A percentile compares a stretch with the other conserved stretches of the same genome.
Conservation (phyloP, 2,888 invertebrate species). For the Coleophora deauratella region DNA sequence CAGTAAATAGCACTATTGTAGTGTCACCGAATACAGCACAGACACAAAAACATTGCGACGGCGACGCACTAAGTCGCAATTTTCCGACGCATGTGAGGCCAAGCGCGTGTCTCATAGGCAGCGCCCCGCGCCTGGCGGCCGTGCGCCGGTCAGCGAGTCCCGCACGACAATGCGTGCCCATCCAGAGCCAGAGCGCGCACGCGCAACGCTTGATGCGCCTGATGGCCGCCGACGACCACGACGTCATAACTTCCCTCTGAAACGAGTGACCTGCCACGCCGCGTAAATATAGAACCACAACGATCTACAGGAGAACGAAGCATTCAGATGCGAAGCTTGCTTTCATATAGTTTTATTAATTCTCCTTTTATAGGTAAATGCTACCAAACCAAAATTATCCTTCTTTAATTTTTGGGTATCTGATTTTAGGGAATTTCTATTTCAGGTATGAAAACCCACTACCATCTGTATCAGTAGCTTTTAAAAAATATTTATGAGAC, state of each 20-base stretch:
- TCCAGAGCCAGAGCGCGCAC: constrained; percentile 12
- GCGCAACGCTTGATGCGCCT: constrained; percentile 15
- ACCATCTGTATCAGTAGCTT: too few relatives aligned
- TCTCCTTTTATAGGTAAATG: too few relatives aligned
- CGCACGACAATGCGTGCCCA: constrained; percentile 4
- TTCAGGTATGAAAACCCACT: too few relatives aligned
- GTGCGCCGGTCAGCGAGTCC: constrained; percentile 38
- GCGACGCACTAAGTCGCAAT: constrained; percentile 23
- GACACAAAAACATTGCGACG: constrained; percentile 31
- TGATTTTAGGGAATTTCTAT: too few relatives aligned
- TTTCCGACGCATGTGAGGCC: constrained; percentile 27
- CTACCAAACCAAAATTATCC: too few relatives aligned
- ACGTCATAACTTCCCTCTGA: constrained; percentile 56
- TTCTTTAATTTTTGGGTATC: too few relatives aligned
- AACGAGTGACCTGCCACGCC: constrained; percentile 27
- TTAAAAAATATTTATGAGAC: too few relatives aligned
- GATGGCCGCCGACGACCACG: constrained; percentile 19
- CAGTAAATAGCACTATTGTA: constrained; percentile 27
- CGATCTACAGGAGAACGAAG: constrained; percentile 60
- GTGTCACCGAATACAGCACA: constrained; percentile 36
- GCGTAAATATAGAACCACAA: constrained; percentile 67
- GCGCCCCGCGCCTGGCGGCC: constrained; percentile 1
- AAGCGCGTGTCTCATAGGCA: constrained; percentile 7
- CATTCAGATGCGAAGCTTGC: constrained; percentile 31
- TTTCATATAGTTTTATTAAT: too few relatives aligned